Conservation (phyloP, 2,113 vertebrate species). For the Corynorhinus townsendii region DNA sequence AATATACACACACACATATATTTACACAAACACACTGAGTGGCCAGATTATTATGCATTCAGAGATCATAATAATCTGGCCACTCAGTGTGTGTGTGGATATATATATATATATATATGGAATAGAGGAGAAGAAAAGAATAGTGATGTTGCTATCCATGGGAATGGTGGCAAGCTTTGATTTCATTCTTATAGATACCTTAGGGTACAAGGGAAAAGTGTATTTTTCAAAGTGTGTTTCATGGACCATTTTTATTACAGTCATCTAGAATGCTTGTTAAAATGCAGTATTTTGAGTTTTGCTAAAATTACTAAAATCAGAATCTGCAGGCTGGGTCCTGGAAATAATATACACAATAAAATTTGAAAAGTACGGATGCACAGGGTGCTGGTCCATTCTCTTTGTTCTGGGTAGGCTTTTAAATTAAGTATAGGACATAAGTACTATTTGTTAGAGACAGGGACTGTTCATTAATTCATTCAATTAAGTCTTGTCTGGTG, state of each 20-base stretch:
- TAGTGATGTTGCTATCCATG: neutral
- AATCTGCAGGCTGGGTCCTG: neutral
- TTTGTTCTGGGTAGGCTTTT: slow-evolving; percentile 3
- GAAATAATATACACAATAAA: neutral
- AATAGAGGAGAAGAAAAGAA: neutral
- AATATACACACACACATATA: too few species aligned
- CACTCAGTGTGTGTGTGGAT: too few species aligned
- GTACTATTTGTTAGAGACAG: neutral
- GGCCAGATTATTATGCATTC: too few species aligned
- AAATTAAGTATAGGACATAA: neutral
- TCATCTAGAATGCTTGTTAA: neutral
- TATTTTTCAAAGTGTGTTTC: slow-evolving; percentile 30
- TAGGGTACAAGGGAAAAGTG: neutral
- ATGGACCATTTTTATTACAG: neutral
- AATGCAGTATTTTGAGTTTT: neutral
- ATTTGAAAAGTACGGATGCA: neutral
- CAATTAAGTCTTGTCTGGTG: neutral
- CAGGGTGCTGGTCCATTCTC: neutral
- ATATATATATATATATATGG: neutral
- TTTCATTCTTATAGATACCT: slow-evolving; percentile 19
- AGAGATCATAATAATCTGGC: too few species aligned
- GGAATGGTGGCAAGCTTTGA: neutral
- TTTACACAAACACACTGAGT: too few species aligned
- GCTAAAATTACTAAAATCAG: neutral
- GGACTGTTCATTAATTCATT: neutral